These are phyloP conservation scores for Diglossa brunneiventris DNA, from an alignment of 2,113 vertebrate species.

Conservation along the genomic window DNA sequence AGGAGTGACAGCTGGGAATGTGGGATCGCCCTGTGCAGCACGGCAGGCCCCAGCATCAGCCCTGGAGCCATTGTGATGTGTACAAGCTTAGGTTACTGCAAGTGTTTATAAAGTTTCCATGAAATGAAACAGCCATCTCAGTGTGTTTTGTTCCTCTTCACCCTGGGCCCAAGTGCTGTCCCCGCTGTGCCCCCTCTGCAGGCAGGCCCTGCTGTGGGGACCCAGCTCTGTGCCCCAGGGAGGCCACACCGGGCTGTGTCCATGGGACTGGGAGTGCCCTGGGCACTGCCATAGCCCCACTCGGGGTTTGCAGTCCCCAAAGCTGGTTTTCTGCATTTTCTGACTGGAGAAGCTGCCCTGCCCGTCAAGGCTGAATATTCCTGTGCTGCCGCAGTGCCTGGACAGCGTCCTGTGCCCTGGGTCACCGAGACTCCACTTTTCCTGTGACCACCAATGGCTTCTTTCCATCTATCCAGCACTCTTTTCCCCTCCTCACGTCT, in stretches of 20 bases:
- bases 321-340: background rate
- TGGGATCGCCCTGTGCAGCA: accelerated
- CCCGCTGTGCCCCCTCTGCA: background rate
- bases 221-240: accelerated
- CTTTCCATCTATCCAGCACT: background rate
- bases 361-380: background rate
- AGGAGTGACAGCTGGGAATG: background rate
- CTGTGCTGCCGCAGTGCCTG: background rate
- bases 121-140: background rate
- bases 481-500: background rate
- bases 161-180: accelerated
- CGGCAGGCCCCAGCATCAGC: accelerated
- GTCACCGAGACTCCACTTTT: background rate
- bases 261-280: background rate
- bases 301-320: background rate
- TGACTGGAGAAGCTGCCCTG: background rate
- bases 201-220: too few species aligned
- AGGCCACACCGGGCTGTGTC: background rate
- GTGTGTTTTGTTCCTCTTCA: background rate
- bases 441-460: background rate
- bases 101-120: slow-evolving; percentile 31
- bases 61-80: background rate
- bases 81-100: background rate
- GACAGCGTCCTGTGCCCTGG: accelerated
- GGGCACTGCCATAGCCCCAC: background rate